These are phyloP conservation scores for Falco peregrinus DNA, from an alignment of 2,797 vertebrate genomes.

Conservation along the genomic window DNA sequence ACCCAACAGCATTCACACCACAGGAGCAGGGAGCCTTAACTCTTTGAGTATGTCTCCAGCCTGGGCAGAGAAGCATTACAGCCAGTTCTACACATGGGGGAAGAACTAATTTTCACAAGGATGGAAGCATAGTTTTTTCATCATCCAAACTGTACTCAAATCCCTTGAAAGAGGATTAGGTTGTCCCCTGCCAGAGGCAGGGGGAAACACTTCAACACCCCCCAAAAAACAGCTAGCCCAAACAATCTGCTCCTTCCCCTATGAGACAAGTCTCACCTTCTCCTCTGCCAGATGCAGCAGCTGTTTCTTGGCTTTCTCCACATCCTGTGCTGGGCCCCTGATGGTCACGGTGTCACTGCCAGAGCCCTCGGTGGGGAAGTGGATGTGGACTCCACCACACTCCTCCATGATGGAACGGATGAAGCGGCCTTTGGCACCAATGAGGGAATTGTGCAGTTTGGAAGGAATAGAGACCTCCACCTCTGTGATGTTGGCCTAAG, in stretches of 20 bases:
- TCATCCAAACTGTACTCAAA: background rate
- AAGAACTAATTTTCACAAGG: background rate
- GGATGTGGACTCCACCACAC: slow-evolving; percentile 97
- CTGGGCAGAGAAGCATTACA: background rate
- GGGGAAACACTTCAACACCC: background rate
- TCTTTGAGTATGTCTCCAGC: background rate
- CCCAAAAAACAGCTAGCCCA: background rate
- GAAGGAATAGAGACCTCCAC: slow-evolving; percentile 96
- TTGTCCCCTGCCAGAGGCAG: background rate
- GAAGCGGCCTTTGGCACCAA: slow-evolving; percentile 96
- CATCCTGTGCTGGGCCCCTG: slow-evolving; percentile 92
- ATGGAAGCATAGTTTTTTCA: background rate
- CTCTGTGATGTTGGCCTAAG: slow-evolving; percentile 95
- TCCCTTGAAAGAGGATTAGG: background rate
- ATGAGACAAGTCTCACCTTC: slow-evolving; percentile 82
- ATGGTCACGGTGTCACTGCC: slow-evolving; percentile 97
- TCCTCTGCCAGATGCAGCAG: slow-evolving; percentile 96
- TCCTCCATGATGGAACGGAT: slow-evolving; percentile 99
- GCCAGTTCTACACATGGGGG: background rate
- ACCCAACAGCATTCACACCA: background rate
- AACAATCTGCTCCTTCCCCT: background rate
- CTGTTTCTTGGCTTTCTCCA: slow-evolving; percentile 96
- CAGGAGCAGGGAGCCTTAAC: background rate
- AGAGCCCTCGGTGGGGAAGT: slow-evolving; percentile 96
- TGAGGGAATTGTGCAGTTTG: slow-evolving; percentile 96